phyloP scores from a whole-genome alignment of 2,888 invertebrate genomes.

The Eurois occulta region DNA sequence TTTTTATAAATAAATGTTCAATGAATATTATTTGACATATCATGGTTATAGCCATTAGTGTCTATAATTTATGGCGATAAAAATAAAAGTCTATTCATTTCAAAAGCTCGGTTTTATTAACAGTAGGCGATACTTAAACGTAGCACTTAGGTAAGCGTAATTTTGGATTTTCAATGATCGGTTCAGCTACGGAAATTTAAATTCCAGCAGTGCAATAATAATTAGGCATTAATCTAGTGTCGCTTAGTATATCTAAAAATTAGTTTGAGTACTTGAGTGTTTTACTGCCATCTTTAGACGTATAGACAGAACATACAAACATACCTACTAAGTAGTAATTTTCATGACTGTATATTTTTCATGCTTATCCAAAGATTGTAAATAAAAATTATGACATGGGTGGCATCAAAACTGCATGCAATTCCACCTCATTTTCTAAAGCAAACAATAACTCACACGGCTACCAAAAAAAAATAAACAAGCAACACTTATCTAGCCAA shows the following conservation, averaged over 20 bases:
- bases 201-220: background rate
- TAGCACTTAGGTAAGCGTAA: background rate
- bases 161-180: background rate
- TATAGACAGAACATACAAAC: background rate
- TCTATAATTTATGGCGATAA: background rate
- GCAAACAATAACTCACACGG: constrained; percentile 27
- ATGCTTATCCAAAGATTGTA: too few species aligned
- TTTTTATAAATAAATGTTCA: background rate
- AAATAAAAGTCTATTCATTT: background rate
- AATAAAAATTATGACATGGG: constrained; percentile 1
- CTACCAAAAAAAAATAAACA: constrained; percentile 34
- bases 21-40: constrained; percentile 16
- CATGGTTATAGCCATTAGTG: background rate
- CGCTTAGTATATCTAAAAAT: background rate
- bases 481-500: constrained; percentile 41
- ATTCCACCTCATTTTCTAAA: constrained; percentile 3
- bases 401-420: background rate
- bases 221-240: background rate
- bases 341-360: background rate
- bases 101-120: background rate
- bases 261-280: background rate
- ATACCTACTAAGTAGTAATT: background rate
- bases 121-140: background rate
- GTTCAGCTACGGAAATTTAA: background rate
- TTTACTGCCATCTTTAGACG: background rate